phyloP scores from a whole-genome alignment of 2,113 vertebrate genomes.

The Ciconia maguari region DNA sequence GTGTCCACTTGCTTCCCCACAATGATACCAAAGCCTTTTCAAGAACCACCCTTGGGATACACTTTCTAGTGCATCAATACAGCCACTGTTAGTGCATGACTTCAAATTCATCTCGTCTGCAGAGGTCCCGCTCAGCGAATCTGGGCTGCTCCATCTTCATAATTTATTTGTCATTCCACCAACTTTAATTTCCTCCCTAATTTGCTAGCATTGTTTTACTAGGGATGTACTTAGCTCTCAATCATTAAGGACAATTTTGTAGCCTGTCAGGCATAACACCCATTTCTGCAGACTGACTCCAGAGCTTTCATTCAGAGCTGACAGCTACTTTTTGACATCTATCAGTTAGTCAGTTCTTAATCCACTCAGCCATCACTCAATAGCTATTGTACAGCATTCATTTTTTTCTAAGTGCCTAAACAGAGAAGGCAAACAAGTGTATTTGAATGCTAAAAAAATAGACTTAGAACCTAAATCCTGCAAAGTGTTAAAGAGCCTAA shows the following conservation, averaged over 20 bases:
- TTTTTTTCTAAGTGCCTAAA: not conserved
- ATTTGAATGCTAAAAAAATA: not conserved
- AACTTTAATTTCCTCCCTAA: not conserved
- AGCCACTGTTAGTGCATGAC: not conserved
- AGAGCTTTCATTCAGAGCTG: not conserved
- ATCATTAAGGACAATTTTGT: not conserved
- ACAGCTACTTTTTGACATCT: not conserved
- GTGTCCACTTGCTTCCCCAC: not conserved
- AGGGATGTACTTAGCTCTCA: not conserved
- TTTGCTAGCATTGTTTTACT: not conserved
- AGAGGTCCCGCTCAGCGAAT: not conserved
- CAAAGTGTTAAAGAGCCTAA: constrained; percentile 42
- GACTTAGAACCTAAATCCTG: not conserved
- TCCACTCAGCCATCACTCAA: constrained; percentile 2
- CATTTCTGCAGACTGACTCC: not conserved
- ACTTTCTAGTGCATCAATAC: not conserved
- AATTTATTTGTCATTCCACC: not conserved
- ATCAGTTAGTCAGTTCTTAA: constrained; percentile 27
- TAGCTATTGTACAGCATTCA: not conserved
- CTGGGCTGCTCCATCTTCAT: not conserved
- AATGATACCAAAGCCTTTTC: not conserved
- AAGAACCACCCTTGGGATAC: not conserved
- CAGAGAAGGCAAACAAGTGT: not conserved
- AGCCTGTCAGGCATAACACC: not conserved
- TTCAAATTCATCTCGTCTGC: not conserved